Conservation (phyloP, 2,888 invertebrate genomes). For the Drosophila kokeensis region DNA sequence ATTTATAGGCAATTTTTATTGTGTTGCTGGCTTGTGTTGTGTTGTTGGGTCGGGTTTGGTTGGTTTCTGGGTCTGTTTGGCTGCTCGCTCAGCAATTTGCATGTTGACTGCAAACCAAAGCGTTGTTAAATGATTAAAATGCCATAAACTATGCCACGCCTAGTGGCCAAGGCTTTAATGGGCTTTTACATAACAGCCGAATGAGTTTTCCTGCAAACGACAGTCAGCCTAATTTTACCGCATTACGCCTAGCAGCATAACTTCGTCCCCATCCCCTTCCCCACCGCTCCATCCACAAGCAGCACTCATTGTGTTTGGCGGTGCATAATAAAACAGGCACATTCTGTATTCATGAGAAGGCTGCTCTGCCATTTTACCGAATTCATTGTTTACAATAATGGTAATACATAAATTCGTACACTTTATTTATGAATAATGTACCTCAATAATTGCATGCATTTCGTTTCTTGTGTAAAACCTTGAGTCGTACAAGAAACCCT, state of each 20-base stretch:
- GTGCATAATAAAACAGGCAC: constrained; percentile 23
- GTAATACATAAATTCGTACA: neutral
- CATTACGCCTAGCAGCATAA: constrained; percentile 45
- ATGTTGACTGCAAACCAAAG: constrained; percentile 74
- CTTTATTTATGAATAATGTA: constrained; percentile 1
- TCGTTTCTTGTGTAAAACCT: neutral
- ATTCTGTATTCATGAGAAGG: constrained; percentile 20
- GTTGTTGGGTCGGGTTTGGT: constrained; percentile 26
- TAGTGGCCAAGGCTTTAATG: constrained; percentile 50
- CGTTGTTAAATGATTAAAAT: constrained; percentile 77
- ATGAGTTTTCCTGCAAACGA: constrained; percentile 21
- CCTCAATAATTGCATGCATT: neutral
- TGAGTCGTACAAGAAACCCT: neutral
- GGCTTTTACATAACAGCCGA: constrained; percentile 49
- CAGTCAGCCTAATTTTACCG: constrained; percentile 57
- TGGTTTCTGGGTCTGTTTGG: constrained; percentile 34
- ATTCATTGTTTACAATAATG: constrained; percentile 24
- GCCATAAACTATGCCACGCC: constrained; percentile 72
- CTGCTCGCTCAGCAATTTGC: constrained; percentile 68
- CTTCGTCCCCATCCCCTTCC: neutral
- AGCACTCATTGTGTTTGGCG: constrained; percentile 24
- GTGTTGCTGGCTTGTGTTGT: constrained; percentile 48
- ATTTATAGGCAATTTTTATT: constrained; percentile 79
- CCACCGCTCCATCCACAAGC: neutral
- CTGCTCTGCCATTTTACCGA: neutral